Base-by-base conservation (phyloP, 1,140 invertebrate genomes). In the Luehdorfia chinensis region DNA sequence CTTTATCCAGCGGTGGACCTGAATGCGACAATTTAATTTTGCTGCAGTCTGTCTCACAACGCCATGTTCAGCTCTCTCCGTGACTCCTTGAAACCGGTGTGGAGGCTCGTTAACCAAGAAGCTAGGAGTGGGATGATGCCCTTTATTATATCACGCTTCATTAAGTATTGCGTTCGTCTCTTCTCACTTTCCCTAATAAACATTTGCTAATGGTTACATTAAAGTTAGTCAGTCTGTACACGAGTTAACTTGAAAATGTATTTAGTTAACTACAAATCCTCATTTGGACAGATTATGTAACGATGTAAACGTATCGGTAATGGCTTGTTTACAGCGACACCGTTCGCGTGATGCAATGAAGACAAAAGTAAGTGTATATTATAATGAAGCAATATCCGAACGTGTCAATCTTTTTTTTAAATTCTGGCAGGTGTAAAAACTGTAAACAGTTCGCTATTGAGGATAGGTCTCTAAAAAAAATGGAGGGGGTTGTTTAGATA, bases 231-330 rank as follows among this genome's bases (percentile, higher is more conserved):
- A 21, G 8, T 27, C 14, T 39, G 21, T 13, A 25, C 36, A 25
- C 36, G 8, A 14, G 7, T 25, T 6, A 39, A 39, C 36, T 27
- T 13, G 19, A 19, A 27, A 37, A 21, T 39, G 21, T 27, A 14
- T 25, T 39, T 27, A 13, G n/a, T 39, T 39, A 27, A 39, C 36
- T 8, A 7, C 21, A 13, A 25, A 39, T 21, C 19, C 5, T 13
- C 21, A 14, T 23, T 27, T 27, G 36, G 2, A 14, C 2, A 2
- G 1, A 23, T 39, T 25, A 15, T 12, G 21, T 27, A 39, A 39
- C n/a, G 8, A n/a, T 14, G 5, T 11, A 12, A 23, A 39, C 21
- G 18, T n/a, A n/a, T 23, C 19, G 36, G 18, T 13, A 19, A 39
- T 39, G 19, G 13, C 19, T 39, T 27, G 25, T 37, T 37, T 37